Conservation (phyloP, 2,888 invertebrate species). For the Lordiphosa andalusiaca region DNA sequence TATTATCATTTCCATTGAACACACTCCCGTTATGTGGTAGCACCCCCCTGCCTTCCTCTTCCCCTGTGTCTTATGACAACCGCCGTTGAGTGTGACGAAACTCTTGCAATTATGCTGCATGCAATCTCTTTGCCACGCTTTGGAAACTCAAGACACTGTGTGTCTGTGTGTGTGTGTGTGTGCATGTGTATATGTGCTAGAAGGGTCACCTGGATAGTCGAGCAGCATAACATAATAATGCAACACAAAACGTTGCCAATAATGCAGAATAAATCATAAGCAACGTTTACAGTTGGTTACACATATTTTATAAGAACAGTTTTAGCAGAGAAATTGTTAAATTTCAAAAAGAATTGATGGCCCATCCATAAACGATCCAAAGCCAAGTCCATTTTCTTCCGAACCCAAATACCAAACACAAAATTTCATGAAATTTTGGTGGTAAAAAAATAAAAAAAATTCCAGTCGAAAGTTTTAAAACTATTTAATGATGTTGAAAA, state of each 20-base stretch:
- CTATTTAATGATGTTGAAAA: no score
- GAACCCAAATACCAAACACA: no score
- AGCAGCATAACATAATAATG: conserved; percentile 37
- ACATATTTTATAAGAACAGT: no score
- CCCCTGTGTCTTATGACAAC: conserved; percentile 14
- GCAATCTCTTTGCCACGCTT: conserved; percentile 46
- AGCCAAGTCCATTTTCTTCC: no score
- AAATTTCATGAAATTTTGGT: no score
- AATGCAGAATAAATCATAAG: conserved; percentile 1
- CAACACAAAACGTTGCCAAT: not conserved
- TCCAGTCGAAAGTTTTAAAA: no score
- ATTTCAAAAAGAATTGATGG: no score
- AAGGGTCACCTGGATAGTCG: conserved; percentile 46
- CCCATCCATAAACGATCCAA: no score
- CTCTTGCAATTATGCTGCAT: conserved; percentile 43
- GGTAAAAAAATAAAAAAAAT: no score
- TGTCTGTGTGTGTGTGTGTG: not conserved
- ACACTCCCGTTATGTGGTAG: conserved; percentile 18
- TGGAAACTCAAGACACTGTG: conserved; percentile 40
- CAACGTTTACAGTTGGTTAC: no score
- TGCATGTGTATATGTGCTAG: conserved; percentile 1
- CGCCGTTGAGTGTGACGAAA: conserved; percentile 22
- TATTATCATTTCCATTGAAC: conserved; percentile 29
- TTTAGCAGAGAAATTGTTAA: no score
- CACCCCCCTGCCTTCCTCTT: not conserved